Conservation (phyloP, 1,140 invertebrate genomes). For the Drosophila ananassae region DNA sequence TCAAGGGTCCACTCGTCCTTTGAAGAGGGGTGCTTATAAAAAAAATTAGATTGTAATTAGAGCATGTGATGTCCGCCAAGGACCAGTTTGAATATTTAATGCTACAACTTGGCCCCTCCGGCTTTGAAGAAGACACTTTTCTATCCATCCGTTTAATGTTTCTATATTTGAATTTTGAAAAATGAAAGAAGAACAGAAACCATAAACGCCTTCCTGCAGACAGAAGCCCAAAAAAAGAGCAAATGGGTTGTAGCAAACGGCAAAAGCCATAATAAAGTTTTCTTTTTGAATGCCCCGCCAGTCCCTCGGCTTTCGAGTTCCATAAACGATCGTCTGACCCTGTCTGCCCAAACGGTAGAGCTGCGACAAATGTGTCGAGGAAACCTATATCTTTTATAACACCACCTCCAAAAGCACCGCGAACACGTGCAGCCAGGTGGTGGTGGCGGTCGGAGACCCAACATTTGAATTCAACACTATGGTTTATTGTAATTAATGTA, state of each 20-base stretch:
- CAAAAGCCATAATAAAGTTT: not conserved
- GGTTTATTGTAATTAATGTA: conserved; percentile 59
- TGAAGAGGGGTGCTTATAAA: conserved; percentile 20
- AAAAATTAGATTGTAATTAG: conserved; percentile 66
- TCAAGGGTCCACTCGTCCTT: conserved; percentile 15
- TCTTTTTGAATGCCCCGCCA: not conserved
- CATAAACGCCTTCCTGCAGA: not conserved
- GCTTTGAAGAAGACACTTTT: not conserved
- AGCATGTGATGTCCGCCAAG: conserved; percentile 20
- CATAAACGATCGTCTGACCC: not conserved
- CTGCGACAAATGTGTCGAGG: not conserved
- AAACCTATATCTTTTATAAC: not conserved
- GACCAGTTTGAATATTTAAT: not conserved
- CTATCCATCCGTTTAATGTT: not conserved
- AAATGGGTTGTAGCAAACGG: not conserved
- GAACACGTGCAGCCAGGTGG: conserved; percentile 42
- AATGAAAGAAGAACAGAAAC: not conserved
- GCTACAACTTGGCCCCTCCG: not conserved
- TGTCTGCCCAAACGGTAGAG: not conserved
- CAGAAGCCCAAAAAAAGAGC: not conserved
- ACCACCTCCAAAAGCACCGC: conserved; percentile 12
- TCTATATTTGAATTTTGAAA: not conserved
- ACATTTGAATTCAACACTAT: conserved; percentile 7
- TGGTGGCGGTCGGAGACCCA: not conserved
- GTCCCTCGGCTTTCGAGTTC: not conserved